Evolutionary conservation across 2,113 vertebrate genomes (phyloP), one percentile per base, ranked within the genome.

Genomic region (Oplegnathus fasciatus): DNA sequence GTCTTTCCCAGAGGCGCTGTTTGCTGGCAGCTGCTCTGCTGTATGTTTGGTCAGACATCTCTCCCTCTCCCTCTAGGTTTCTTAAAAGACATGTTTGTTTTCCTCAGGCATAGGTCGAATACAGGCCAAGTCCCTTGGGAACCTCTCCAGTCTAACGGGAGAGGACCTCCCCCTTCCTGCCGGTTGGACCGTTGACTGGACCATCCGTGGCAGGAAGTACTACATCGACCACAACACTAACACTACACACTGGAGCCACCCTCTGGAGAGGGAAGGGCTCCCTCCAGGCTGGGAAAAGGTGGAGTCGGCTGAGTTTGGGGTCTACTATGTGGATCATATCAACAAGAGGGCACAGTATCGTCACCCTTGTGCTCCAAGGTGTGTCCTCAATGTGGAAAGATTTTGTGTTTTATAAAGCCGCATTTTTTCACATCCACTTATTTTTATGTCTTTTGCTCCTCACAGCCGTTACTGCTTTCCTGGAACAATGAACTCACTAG

Each of bases 171-270:
- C 97, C 70, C 97, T 99, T 86, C 98, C 97, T 82, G 96, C 94
- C 17, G 98, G 98, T 91, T 99, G 98, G 98, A 96, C 97, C 48
- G 97, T 98, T 66, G 98, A 99, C 95, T 99, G 98, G 98, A 99
- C 98, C 87, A 98, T 99, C 86, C 91, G 98, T 68, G 98, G 98
- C 91, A 97, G 98, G 91, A 99, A 98, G 88, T 99, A 99, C 86
- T 99, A 97, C 85, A 99, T 99, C 52, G 98, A 99, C 77, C 98
- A 99, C 90, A 99, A 99, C 95, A 99, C 98, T 5, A 99, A 99
- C 88, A 99, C 98, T 0, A 99, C 98, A 2, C 98, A 99, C 80
- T 99, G 98, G 98, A 99, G 98, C 95, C 98, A 99, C 80, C 98
- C 98, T 0, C 95, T 99, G 28, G 98, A 99, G 93, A 94, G 98